phyloP scores from a whole-genome alignment of 2,797 vertebrate genomes.

The Serranus cabrilla region DNA sequence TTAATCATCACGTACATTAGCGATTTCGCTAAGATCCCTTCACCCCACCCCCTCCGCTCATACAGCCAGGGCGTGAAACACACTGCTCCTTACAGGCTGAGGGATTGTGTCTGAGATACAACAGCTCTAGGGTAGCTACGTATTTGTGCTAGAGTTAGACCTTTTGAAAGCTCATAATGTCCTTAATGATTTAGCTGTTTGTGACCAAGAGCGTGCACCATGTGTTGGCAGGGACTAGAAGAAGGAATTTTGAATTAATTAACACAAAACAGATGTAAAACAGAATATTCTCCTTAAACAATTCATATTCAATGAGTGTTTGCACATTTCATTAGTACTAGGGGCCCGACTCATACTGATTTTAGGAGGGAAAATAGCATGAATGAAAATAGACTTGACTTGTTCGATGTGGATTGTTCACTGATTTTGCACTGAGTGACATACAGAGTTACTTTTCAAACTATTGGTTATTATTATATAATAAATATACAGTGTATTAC shows the following conservation, averaged over 20 bases:
- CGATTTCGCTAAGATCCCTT: conserved; percentile 95
- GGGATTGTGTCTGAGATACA: conserved; percentile 88
- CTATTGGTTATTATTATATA: no score
- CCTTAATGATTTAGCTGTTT: conserved; percentile 41
- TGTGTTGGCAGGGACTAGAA: conserved; percentile 68
- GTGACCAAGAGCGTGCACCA: conserved; percentile 27
- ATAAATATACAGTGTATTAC: no score
- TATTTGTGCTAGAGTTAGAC: conserved; percentile 55
- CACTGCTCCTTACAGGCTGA: conserved; percentile 87
- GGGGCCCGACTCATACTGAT: no score
- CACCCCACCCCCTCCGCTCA: conserved; percentile 82
- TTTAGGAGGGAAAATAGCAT: no score
- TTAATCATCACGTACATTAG: conserved; percentile 99
- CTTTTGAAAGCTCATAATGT: conserved; percentile 54
- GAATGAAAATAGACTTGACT: no score
- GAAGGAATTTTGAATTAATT: conserved; percentile 88
- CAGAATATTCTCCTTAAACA: conserved; percentile 46
- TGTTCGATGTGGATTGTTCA: no score
- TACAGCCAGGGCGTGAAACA: conserved; percentile 87
- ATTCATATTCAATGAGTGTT: conserved; percentile 47
- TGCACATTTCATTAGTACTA: conserved; percentile 53
- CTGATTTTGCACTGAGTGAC: no score
- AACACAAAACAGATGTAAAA: conserved; percentile 89
- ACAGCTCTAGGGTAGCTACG: conserved; percentile 52
- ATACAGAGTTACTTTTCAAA: no score